These are phyloP conservation scores for Phragmatobia fuliginosa DNA, from an alignment of 2,888 invertebrate genomes.

Conservation along the genomic window DNA sequence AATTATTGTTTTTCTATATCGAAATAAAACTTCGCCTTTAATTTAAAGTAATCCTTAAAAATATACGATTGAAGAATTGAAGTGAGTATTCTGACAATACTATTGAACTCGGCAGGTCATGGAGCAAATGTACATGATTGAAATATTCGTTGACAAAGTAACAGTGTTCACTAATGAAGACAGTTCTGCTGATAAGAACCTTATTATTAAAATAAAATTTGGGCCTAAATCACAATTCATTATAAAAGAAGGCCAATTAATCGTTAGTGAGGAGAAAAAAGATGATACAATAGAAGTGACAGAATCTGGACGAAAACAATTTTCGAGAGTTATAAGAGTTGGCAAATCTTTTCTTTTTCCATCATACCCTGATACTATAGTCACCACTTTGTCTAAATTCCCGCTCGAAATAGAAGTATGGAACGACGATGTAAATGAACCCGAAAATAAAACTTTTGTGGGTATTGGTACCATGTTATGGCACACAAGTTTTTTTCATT, in stretches of 20 bases:
- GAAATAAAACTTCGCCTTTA: constrained; percentile 4
- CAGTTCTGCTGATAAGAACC: constrained; percentile 71
- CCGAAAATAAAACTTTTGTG: constrained; percentile 73
- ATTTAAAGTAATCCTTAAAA: constrained; percentile 6
- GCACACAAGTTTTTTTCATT: constrained; percentile 79
- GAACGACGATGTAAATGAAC: constrained; percentile 76
- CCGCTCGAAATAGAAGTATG: constrained; percentile 84
- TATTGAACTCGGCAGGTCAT: constrained; percentile 82
- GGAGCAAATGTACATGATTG: constrained; percentile 86
- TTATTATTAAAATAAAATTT: constrained; percentile 81
- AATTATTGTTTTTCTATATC: background rate
- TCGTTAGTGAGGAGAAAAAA: constrained; percentile 56
- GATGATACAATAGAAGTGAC: constrained; percentile 73
- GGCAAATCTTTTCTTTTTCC: constrained; percentile 86
- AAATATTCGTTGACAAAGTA: constrained; percentile 86
- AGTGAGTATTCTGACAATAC: constrained; percentile 69
- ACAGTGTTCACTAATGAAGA: constrained; percentile 69
- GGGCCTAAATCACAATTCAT: constrained; percentile 82
- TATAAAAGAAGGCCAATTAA: constrained; percentile 79
- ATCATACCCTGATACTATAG: constrained; percentile 77
- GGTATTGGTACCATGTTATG: constrained; percentile 79
- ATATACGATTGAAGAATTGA: constrained; percentile 42
- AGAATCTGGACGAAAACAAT: constrained; percentile 68
- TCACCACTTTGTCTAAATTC: constrained; percentile 75
- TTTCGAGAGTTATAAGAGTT: constrained; percentile 75